phyloP scores from a whole-genome alignment of 1,140 invertebrate genomes.

The Glossosoma conforme region DNA sequence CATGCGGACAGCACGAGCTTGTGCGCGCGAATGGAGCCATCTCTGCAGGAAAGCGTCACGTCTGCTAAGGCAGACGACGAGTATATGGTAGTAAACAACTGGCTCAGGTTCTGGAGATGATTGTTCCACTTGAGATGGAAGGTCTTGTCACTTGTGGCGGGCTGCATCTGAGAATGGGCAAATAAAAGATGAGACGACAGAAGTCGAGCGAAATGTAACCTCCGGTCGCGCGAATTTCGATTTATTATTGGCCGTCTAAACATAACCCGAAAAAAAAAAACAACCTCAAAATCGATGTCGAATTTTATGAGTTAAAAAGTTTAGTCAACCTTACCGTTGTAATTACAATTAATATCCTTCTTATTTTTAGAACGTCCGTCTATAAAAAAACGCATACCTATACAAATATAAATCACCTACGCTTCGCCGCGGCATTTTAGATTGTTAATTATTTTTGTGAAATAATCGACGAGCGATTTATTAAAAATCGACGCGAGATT shows the following conservation, averaged over 20 bases:
- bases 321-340: neutral
- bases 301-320: neutral
- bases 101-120: slow-evolving; percentile 66
- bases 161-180: slow-evolving; percentile 51
- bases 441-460: slow-evolving; percentile 18
- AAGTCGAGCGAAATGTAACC: neutral
- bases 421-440: slow-evolving; percentile 17
- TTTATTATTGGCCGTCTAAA: too few species aligned
- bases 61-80: slow-evolving; percentile 64
- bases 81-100: slow-evolving; percentile 64
- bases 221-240: too few species aligned
- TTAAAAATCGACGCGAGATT: slow-evolving; percentile 5
- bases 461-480: slow-evolving; percentile 12
- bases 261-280: too few species aligned
- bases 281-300: slow-evolving; percentile 2
- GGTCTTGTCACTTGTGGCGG: slow-evolving; percentile 56
- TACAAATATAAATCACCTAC: slow-evolving; percentile 17
- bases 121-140: slow-evolving; percentile 72
- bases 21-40: slow-evolving; percentile 63
- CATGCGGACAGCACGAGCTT: slow-evolving; percentile 68
- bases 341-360: neutral
- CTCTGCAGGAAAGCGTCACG: slow-evolving; percentile 59
- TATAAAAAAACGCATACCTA: slow-evolving; percentile 15
- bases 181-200: too few species aligned
- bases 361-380: slow-evolving; percentile 21